Base-by-base conservation (phyloP, 2,113 vertebrate species). In the Emydocephalus ijimae region DNA sequence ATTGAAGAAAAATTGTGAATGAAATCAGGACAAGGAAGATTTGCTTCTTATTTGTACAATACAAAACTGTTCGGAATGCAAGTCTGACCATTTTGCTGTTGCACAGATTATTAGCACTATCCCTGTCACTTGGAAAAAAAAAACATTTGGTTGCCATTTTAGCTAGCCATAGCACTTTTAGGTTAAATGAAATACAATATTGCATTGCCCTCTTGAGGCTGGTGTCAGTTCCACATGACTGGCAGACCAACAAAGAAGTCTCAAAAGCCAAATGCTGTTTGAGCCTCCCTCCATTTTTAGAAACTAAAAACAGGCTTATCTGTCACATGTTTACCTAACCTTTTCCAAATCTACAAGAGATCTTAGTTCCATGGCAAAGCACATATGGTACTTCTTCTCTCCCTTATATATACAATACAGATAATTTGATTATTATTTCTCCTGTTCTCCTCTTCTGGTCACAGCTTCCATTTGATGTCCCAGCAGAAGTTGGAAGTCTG, bases 191-290 rank as follows among this genome's bases (percentile, higher is more conserved):
- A n/a, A 11, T 3, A 54, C 26, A 57, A 2, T 20, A 54, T 74
- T 52, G 92, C 52, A 86, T 85, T 48, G 55, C 64, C 52, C 64
- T 89, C 92, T 90, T 91, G 93, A 91, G 74, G 50, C 12, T 45
- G 0, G 26, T 85, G 56, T 94, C 85, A 91, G 93, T 89, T 90
- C 89, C 81, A 45, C 24, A 11, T 94, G 81, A 90, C 48, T 88
- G 92, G 90, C 85, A 92, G 85, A 64, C 64, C 90, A 92, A 74
- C 43, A 91, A 91, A 69, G 55, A 92, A 52, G 43, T 34, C 90
- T 90, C 0, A 0, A 26, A 64, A 64, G 59, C 29, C 52, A 50
- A 2, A 90, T 48, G 87, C 69, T 12, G 57, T 90, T 61, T 54
- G 89, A 95, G 59, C 21, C 18, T 29, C 54, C 74, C 34, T 92